Percentiles rank a stretch among this genome's conserved stretches.
phyloP scores from a whole-genome alignment of 1,140 invertebrate genomes.

The Lepidurus arcticus region DNA sequence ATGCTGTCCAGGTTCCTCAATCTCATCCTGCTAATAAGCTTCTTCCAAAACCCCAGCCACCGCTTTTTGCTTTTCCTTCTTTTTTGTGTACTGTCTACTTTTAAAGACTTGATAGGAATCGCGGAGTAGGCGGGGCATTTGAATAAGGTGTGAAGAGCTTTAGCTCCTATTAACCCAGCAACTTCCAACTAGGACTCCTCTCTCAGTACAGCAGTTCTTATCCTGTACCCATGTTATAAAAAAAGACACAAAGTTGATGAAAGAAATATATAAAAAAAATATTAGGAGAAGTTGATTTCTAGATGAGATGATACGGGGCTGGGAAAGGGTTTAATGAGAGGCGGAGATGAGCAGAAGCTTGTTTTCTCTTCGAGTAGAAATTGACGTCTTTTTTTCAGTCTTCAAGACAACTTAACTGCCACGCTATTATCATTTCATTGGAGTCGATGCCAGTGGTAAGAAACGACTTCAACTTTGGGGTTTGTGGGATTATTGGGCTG shows the following conservation, averaged over 20 bases:
- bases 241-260: background rate
- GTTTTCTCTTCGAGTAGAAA: background rate
- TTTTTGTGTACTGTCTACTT: background rate
- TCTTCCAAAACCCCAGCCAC: background rate
- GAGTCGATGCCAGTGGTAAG: background rate
- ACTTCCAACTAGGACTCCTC: background rate
- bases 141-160: slow-evolving; percentile 2
- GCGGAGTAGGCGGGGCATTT: background rate
- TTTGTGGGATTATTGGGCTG: background rate
- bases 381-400: background rate
- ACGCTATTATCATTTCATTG: background rate
- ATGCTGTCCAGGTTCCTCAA: background rate
- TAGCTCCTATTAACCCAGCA: background rate
- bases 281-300: slow-evolving; percentile 5
- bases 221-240: background rate
- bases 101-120: background rate
- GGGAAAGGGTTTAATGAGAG: slow-evolving; percentile 17
- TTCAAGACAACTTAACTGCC: background rate
- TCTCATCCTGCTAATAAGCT: slow-evolving; percentile 15
- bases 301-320: background rate
- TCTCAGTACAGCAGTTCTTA: background rate
- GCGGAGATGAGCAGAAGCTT: slow-evolving; percentile 8
- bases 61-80: background rate
- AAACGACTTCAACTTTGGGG: background rate
- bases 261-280: background rate